Evolutionary conservation across 2,113 vertebrate genomes (phyloP).

Genomic region (Lycaon pictus): DNA sequence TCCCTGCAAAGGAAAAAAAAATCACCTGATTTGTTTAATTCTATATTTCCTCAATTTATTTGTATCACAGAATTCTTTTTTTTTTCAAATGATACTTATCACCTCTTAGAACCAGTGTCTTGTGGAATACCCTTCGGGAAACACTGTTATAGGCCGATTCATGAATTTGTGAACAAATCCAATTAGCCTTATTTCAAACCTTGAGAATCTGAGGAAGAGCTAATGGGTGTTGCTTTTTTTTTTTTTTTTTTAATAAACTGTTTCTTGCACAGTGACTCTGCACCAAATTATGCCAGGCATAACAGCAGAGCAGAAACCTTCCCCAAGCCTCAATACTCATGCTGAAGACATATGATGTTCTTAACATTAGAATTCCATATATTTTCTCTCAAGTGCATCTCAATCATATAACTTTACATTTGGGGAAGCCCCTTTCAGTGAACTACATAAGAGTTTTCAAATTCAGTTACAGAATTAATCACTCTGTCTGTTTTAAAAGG

Average conservation of each 20-base stretch:
- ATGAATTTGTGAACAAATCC: conserved; percentile 63
- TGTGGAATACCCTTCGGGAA: neutral
- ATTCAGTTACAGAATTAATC: conserved; percentile 37
- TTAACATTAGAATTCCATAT: neutral
- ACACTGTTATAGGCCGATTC: neutral
- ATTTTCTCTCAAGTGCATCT: neutral
- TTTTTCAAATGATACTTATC: neutral
- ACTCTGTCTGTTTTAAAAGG: conserved; percentile 27
- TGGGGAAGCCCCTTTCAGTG: neutral
- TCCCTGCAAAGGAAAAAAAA: neutral
- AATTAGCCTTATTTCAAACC: conserved; percentile 60
- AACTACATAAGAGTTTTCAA: neutral
- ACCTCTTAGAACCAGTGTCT: neutral
- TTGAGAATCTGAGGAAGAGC: conserved; percentile 28
- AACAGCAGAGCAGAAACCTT: neutral
- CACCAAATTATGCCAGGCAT: neutral
- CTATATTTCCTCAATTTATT: neutral
- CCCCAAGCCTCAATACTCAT: neutral
- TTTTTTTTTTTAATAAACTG: conserved; percentile 56
- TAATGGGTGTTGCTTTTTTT: conserved; percentile 55
- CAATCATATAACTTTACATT: neutral
- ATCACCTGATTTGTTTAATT: neutral
- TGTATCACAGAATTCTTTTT: neutral
- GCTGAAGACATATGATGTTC: conserved; percentile 5
- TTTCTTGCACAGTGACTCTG: neutral